Base-by-base conservation (phyloP, 2,797 vertebrate species). In the Manis crassicaudata region DNA sequence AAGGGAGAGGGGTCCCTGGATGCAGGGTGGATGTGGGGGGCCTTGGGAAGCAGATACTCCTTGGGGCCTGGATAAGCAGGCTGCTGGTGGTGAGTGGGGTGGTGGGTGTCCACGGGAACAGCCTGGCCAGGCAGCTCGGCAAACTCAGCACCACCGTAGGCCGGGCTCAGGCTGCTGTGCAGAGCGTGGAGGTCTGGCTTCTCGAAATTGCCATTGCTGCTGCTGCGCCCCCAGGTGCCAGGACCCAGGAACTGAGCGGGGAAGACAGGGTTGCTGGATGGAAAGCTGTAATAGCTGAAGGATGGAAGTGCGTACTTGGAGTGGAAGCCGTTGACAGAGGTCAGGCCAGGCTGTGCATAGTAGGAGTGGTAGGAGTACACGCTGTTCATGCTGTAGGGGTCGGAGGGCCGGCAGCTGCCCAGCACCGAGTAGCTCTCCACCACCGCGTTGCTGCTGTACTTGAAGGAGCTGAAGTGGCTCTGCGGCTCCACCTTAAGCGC, bases 331-430 rank as follows among this genome's bases (percentile, higher is more conserved):
- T 99, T 99, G 97, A 99, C 97, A 46, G 99, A 98, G 98, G 99
- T 98, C 96, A 99, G 99, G 98, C 98, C 98, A 98, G 99, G 99
- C 98, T 99, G 99, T 99, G 99, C 99, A 99, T 99, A 99, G 99
- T 99, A 99, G 97, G 99, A 99, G 98, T 99, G 99, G 97, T 99
- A 99, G 96, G 99, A 98, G 98, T 99, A 99, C 95, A 99, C 99
- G 94, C 98, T 99, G 98, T 98, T 99, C 98, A 99, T 98, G 98
- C 98, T 99, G 98, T 99, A 99, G 0, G 99, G 99, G 98, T 99
- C 99, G 1, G 99, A 99, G 98, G 99, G 98, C 98, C 99, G 99
- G 98, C 99, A 99, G 97, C 97, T 98, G 70, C 99, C 99, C 93
- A 99, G 98, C 97, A 99, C 99, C 72, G 99, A 98, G 98, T 99